These are phyloP conservation scores for Myotis vivesi DNA, from an alignment of 2,797 vertebrate genomes.

Conservation along the genomic window DNA sequence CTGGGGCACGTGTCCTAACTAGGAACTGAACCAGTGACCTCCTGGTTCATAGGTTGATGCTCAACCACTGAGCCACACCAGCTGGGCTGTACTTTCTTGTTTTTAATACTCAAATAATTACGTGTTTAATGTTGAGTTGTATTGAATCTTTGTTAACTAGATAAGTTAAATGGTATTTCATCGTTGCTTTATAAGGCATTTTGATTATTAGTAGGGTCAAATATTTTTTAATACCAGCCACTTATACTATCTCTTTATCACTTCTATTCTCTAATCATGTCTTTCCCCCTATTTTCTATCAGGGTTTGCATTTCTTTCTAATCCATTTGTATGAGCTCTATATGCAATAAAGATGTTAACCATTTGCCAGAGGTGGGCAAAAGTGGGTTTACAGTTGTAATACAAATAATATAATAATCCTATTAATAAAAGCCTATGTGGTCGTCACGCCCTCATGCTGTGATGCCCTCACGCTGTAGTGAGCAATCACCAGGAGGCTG, in stretches of 20 bases:
- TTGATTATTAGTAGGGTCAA: slow-evolving; percentile 13
- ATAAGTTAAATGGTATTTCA: background rate
- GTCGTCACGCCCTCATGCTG: no score
- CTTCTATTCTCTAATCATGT: background rate
- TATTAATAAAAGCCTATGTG: no score
- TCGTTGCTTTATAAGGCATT: background rate
- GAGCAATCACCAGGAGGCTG: no score
- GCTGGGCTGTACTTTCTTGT: background rate
- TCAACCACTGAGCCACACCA: no score
- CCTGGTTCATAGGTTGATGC: no score
- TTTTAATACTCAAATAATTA: slow-evolving; percentile 8
- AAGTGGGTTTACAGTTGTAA: background rate
- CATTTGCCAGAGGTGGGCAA: background rate
- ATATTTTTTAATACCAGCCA: background rate
- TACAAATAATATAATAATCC: background rate
- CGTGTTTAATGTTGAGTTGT: background rate
- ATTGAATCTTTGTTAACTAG: background rate
- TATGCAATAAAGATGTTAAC: background rate
- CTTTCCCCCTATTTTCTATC: background rate
- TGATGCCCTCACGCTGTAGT: no score
- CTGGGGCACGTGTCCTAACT: no score
- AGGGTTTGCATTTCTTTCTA: background rate
- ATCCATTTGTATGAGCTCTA: background rate
- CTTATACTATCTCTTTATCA: background rate
- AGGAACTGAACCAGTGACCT: no score